These are phyloP conservation scores for Peribatodes rhomboidaria DNA, from an alignment of 2,888 invertebrate genomes.

Conservation along the genomic window DNA sequence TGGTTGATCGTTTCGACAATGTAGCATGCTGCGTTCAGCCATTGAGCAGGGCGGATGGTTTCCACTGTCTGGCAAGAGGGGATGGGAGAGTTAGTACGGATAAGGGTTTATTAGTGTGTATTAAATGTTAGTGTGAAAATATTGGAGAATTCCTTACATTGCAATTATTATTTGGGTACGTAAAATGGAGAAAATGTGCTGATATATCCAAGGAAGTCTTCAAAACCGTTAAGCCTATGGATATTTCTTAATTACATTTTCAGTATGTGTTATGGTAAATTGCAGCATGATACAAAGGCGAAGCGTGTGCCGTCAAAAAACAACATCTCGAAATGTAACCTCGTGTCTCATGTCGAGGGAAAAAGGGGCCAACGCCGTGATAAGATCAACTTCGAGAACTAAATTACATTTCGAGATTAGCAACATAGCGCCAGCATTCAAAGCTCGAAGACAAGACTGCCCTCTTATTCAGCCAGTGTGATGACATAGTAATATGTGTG, in stretches of 20 bases:
- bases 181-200: neutral
- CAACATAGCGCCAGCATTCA: conserved; percentile 11
- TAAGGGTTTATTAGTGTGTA: conserved; percentile 7
- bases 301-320: conserved; percentile 18
- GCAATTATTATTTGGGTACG: neutral
- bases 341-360: neutral
- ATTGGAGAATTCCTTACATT: neutral
- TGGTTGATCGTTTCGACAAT: conserved; percentile 58
- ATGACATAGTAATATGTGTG: conserved; percentile 1
- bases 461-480: conserved; percentile 7
- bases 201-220: neutral
- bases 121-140: neutral
- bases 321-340: neutral
- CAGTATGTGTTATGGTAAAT: neutral
- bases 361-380: neutral
- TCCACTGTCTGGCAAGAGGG: conserved; percentile 59
- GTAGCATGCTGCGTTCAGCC: conserved; percentile 60
- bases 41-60: conserved; percentile 55
- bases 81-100: conserved; percentile 35
- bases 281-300: conserved; percentile 40
- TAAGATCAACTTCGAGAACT: neutral
- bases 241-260: neutral
- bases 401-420: neutral
- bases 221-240: no score
- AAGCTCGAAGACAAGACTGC: conserved; percentile 14